Base-by-base conservation (phyloP, 1,140 invertebrate genomes). In the Scylla paramamosain region DNA sequence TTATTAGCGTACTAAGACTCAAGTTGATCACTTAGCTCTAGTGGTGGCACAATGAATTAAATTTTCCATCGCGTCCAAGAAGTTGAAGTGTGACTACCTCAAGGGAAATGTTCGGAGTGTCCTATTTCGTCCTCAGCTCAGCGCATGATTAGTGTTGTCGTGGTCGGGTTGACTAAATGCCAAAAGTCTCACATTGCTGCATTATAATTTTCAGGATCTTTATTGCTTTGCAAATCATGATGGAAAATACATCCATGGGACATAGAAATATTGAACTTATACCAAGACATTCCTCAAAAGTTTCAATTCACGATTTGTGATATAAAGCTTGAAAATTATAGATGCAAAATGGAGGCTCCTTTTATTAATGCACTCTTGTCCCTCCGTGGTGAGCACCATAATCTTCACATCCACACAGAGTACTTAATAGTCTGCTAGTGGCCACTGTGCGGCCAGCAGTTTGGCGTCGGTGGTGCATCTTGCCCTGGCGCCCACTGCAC, bases 311-410 rank as follows among this genome's bases (percentile, higher is more conserved):
- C 2, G 25, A n/a, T 77, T 77, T 77, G 67, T 20, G 3, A 20
- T 6, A 67, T 14, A 59, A 59, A 77, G 20, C 67, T n/a, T 25
- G 20, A 77, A 77, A 77, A 77, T 77, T 7, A 25, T n/a, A 7
- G 20, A 77, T 77, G n/a, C 25, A 77, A 25, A 77, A 77, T 20
- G n/a, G 67, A 20, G 25, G n/a, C 67, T 77, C n/a, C 67, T 77
- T n/a, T n/a, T 77, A n/a, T 77, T 77, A 77, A 77, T 77, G 67
- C 67, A 77, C 67, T 77, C n/a, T 77, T 77, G 67, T 77, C 67
- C 67, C 67, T 77, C 67, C 67, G 67, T 77, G 67, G 67, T 77
- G 25, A 77, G 67, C 67, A 77, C 67, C n/a, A n/a, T n/a, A n/a
- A 77, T 77, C 67, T 25, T 77, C 67, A 67, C 59, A 77, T 77